Base-by-base conservation (phyloP, 1,140 invertebrate species). In the Teleopsis dalmanni region DNA sequence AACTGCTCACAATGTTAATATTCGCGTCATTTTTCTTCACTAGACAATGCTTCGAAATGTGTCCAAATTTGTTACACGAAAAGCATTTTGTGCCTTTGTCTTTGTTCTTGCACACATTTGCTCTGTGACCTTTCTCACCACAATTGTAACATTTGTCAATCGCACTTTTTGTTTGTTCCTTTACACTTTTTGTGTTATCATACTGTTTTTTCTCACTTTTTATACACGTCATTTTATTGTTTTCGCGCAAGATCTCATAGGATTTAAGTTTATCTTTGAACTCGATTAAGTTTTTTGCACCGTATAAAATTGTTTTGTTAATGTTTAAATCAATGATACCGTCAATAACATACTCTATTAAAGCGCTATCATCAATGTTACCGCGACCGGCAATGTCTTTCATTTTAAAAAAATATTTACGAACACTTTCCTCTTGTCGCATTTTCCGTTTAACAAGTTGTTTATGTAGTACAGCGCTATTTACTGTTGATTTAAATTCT, bases 341-440 rank as follows among this genome's bases (percentile, higher is more conserved):
- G 1, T 46, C 48, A 19, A 14, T 46, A 4, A 11, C n/a, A 11
- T 23, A 34, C 22, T 41, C 21, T 11, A 35, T 42, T 11, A 42
- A 9, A 42, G 47, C 38, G 6, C 16, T 34, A 3, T 34, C 29
- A 16, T 48, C 29, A 9, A 48, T 19, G n/a, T 33, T 16, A 8
- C 47, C 38, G n/a, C 38, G 19, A 18, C 26, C 33, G 18, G 37
- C 38, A 9, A 42, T 10, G 10, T 33, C 37, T 21, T 22, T 48
- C 47, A 38, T 48, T 14, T 40, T 40, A n/a, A 38, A 48, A 48
- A 31, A 38, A 38, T 48, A 48, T 48, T 48, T 36, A 19, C 29
- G 35, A 29, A 38, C 25, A 38, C 14, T 40, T 26, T 48, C 46
- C 13, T 48, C 27, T 25, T 29, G 38, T 13, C 8, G n/a, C 5